Evolutionary conservation across 2,888 invertebrate species (phyloP).

Genomic region (Prosopocoilus inquinatus): DNA sequence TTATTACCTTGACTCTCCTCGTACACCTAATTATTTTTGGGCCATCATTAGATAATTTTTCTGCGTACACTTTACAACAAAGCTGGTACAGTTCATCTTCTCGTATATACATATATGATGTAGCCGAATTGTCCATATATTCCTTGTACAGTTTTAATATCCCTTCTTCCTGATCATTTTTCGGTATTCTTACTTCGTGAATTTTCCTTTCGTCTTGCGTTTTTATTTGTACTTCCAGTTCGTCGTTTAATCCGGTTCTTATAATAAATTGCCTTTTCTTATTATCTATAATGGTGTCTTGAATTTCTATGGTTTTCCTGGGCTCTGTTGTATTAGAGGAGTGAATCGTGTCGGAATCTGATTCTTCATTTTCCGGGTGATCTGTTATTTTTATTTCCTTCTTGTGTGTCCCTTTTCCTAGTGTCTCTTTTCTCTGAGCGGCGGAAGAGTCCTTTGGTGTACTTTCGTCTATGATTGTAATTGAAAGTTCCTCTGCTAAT

Average conservation of each 20-base stretch:
- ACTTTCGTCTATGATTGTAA: neutral
- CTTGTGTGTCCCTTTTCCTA: too few relatives aligned
- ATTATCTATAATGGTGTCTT: constrained; percentile 1
- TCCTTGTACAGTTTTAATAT: constrained; percentile 1
- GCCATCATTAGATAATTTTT: neutral
- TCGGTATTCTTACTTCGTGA: neutral
- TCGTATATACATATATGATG: neutral
- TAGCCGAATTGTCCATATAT: neutral
- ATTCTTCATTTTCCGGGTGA: neutral
- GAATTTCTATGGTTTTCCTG: constrained; percentile 2
- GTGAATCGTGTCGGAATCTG: constrained; percentile 1
- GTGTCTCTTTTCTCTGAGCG: too few relatives aligned
- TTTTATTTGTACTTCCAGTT: constrained; percentile 3
- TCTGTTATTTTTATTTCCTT: too few relatives aligned
- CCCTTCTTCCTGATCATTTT: neutral
- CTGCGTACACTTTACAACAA: neutral
- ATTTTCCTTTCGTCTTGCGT: neutral
- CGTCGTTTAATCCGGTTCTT: neutral
- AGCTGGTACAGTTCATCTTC: neutral
- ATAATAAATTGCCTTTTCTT: constrained; percentile 4
- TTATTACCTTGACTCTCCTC: neutral
- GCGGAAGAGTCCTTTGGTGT: too few relatives aligned
- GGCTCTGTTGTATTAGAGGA: neutral
- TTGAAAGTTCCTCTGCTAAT: neutral
- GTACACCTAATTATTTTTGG: constrained; percentile 3